These are phyloP conservation scores for Furnarius figulus DNA, from an alignment of 2,113 vertebrate genomes.

Conservation along the genomic window DNA sequence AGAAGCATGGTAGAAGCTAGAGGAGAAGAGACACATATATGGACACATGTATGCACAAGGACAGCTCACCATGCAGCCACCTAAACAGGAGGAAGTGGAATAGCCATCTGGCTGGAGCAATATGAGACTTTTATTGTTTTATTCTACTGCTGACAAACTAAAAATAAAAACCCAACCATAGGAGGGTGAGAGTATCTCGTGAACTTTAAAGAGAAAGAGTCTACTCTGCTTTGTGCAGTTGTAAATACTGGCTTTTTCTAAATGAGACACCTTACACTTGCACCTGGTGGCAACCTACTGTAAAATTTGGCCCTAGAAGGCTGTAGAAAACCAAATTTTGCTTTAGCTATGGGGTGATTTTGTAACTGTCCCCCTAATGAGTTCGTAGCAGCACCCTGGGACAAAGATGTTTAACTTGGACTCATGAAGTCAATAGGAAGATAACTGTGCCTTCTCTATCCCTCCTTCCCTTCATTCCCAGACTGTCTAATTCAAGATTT, in stretches of 20 bases:
- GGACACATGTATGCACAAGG: neutral
- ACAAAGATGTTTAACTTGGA: neutral
- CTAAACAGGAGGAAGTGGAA: neutral
- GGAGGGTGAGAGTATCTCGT: neutral
- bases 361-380: neutral
- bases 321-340: neutral
- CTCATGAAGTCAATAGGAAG: neutral
- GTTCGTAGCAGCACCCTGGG: neutral
- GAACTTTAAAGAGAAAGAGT: neutral
- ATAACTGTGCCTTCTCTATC: neutral
- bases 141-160: constrained; percentile 2
- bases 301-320: neutral
- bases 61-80: neutral
- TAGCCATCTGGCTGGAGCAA: neutral
- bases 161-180: neutral
- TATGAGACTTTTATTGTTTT: neutral
- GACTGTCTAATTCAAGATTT: neutral
- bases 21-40: neutral
- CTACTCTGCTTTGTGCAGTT: neutral
- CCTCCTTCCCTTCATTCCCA: neutral
- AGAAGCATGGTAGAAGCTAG: neutral
- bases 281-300: neutral
- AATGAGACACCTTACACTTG: neutral
- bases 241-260: neutral
- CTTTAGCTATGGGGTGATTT: neutral